Evolutionary conservation across 2,113 vertebrate species (phyloP).

Genomic region (Haplotaxodon microlepis): DNA sequence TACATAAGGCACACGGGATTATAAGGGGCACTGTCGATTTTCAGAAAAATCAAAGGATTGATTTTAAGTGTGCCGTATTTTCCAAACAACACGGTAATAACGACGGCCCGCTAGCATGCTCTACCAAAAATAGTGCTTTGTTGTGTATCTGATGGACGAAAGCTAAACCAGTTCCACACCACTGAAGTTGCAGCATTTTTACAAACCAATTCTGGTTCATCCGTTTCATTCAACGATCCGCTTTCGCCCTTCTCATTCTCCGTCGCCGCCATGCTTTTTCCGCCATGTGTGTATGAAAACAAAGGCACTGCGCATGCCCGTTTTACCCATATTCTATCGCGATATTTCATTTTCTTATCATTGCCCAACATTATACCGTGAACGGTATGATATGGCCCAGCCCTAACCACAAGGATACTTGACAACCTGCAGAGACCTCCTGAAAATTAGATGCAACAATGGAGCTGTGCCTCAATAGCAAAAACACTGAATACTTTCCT

Average conservation of each 20-base stretch:
- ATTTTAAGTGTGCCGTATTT: fast-evolving
- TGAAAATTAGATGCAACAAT: background rate
- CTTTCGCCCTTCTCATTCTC: background rate
- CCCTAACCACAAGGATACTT: background rate
- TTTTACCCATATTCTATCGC: background rate
- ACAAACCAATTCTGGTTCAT: background rate
- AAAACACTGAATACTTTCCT: background rate
- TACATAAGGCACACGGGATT: fast-evolving
- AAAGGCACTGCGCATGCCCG: background rate
- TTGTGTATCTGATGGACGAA: fast-evolving
- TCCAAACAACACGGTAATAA: fast-evolving
- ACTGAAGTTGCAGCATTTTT: background rate
- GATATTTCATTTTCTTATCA: background rate
- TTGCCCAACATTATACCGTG: background rate
- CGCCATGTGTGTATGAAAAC: fast-evolving
- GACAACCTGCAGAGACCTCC: background rate
- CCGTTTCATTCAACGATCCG: fast-evolving
- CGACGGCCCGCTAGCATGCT: fast-evolving
- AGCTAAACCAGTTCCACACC: background rate
- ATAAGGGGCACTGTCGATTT: fast-evolving
- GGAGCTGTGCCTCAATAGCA: background rate
- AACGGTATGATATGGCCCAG: background rate
- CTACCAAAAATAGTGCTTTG: background rate
- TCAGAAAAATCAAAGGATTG: background rate
- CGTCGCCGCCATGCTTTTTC: fast-evolving